A percentile compares a stretch with the other conserved stretches of the same genome.
These are phyloP conservation scores for Poecilia latipinna DNA, from an alignment of 2,113 vertebrate genomes.

Conservation along the genomic window DNA sequence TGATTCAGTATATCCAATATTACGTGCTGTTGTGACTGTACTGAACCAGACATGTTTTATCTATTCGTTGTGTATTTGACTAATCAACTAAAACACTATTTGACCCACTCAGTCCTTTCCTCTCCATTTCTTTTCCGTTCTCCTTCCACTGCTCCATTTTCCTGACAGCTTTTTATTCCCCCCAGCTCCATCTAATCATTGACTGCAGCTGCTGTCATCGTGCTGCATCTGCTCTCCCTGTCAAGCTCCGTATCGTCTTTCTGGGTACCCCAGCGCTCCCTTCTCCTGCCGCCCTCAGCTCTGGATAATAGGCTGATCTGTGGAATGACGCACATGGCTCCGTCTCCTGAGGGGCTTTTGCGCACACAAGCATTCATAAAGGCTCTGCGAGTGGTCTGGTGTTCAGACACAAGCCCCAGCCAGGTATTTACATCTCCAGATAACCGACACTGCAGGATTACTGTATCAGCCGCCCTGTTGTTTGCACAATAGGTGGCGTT, in stretches of 20 bases:
- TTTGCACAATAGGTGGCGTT: slow-evolving; percentile 44
- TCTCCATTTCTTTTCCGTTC: neutral
- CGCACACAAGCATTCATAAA: slow-evolving; percentile 69
- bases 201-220: neutral
- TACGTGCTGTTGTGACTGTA: neutral
- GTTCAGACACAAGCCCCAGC: slow-evolving; percentile 48
- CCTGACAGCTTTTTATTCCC: slow-evolving; percentile 10
- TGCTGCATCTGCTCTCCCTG: slow-evolving; percentile 33
- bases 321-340: slow-evolving; percentile 72
- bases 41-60: slow-evolving; percentile 10
- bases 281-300: slow-evolving; percentile 52
- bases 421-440: slow-evolving; percentile 73
- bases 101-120: slow-evolving; percentile 37
- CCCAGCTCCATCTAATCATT: slow-evolving; percentile 16
- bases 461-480: slow-evolving; percentile 52
- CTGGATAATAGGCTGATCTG: slow-evolving; percentile 73
- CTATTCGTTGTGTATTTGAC: slow-evolving; percentile 7
- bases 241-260: slow-evolving; percentile 50
- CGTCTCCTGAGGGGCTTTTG: slow-evolving; percentile 69
- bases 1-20: slow-evolving; percentile 51
- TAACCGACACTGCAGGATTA: slow-evolving; percentile 67
- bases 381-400: slow-evolving; percentile 51
- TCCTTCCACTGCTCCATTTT: neutral
- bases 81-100: slow-evolving; percentile 42
- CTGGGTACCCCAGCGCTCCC: slow-evolving; percentile 40